Evolutionary conservation across 2,888 invertebrate species (phyloP).

Genomic region (Eremobia ochroleuca): DNA sequence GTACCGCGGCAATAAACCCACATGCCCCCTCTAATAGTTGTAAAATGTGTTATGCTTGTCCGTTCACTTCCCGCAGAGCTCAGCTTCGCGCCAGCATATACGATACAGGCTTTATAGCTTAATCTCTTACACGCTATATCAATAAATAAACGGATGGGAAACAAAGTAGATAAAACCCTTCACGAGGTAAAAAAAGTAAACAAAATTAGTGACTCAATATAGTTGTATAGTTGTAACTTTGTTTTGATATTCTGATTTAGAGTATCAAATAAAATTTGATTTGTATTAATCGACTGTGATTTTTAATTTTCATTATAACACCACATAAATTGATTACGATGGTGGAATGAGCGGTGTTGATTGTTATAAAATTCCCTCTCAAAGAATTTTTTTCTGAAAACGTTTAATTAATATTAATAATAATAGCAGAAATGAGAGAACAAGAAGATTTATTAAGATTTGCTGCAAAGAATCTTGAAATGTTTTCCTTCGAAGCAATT

Average conservation of each 20-base stretch:
- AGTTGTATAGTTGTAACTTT: slow-evolving; percentile 56
- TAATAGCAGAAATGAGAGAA: slow-evolving; percentile 23
- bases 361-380: not conserved
- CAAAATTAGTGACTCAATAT: slow-evolving; percentile 60
- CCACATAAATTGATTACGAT: not conserved
- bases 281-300: slow-evolving; percentile 32
- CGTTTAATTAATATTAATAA: slow-evolving; percentile 16
- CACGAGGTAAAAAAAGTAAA: slow-evolving; percentile 61
- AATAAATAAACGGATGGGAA: slow-evolving; percentile 85
- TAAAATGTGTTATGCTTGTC: slow-evolving; percentile 84
- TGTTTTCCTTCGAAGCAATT: slow-evolving; percentile 53
- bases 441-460: slow-evolving; percentile 15
- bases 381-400: not conserved
- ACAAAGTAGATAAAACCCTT: slow-evolving; percentile 77
- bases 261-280: slow-evolving; percentile 43
- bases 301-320: slow-evolving; percentile 36
- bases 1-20: slow-evolving; percentile 71
- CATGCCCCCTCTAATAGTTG: slow-evolving; percentile 82
- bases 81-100: slow-evolving; percentile 81
- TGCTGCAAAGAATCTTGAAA: slow-evolving; percentile 36
- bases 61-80: slow-evolving; percentile 84
- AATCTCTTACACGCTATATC: slow-evolving; percentile 87
- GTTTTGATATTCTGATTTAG: slow-evolving; percentile 53
- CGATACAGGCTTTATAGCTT: slow-evolving; percentile 86
- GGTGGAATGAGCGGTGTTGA: not conserved